Evolutionary conservation across 2,888 invertebrate species (phyloP), one percentile per base, ranked within the genome.

Genomic region (Idaea straminata): DNA sequence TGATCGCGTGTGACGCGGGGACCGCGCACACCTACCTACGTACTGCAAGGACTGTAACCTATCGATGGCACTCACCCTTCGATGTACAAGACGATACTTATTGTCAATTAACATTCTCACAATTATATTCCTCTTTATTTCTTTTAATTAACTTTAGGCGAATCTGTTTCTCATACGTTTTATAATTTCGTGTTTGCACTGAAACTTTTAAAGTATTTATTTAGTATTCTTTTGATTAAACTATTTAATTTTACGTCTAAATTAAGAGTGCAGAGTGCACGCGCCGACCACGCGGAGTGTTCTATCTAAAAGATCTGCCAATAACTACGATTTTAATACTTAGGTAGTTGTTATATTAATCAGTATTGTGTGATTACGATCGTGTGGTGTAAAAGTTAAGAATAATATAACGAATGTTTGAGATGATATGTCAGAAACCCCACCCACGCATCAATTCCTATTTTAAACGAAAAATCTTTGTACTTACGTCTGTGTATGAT

Each of bases 291-390:
- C 76, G 74, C 72, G 74, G 69, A 66, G 69, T 75, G 77, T 78
- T 75, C 76, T 74, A 5, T 47, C 7, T 10, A 67, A 74, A 74
- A 81, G 79, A 82, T 83, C 83, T 84, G 83, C 78, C 81, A 80
- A 80, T 47, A 47, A 47, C 47, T 47, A 47, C 77, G 69, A 74
- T 79, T 70, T 75, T 75, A 73, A 73, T 78, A 71, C 74, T 63
- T 70, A 69, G 67, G 73, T 72, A 68, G 66, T 63, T 77, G 74
- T 78, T 25, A 25, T 25, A 25, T 75, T 76, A 47, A 77, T 77
- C 83, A 84, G 82, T 84, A 81, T 83, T 84, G 73, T 77, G 66
- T 73, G 47, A 68, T 70, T 66, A 70, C 64, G 66, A 70, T 63
- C 64, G 69, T 72, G 72, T 74, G 66, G 73, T 4, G 7, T 47